Conservation (phyloP, 2,113 vertebrate genomes). For the Zosterops hypoxanthus region DNA sequence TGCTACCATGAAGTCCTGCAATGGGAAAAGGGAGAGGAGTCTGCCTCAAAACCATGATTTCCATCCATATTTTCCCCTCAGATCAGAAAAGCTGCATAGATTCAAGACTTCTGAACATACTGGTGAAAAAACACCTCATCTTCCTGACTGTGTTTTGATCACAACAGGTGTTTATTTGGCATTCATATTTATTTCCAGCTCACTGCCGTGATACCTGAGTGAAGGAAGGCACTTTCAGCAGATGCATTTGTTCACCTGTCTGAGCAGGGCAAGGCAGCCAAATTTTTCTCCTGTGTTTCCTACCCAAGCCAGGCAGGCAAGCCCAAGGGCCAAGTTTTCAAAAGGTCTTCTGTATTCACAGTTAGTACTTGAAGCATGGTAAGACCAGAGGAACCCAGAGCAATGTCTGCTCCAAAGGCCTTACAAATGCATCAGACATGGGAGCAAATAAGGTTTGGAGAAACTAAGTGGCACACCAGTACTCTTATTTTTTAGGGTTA, state of each 20-base stretch:
- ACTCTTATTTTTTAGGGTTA: not conserved
- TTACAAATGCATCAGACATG: not conserved
- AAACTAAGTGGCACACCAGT: not conserved
- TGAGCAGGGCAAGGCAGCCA: not conserved
- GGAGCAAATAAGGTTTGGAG: not conserved
- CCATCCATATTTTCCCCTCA: not conserved
- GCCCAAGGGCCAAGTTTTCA: not conserved
- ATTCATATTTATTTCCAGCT: not conserved
- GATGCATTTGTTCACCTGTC: not conserved
- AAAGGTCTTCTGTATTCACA: not conserved
- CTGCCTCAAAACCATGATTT: not conserved
- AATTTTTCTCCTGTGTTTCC: not conserved
- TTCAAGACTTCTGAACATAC: not conserved
- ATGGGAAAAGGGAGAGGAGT: not conserved
- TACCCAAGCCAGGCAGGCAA: not conserved
- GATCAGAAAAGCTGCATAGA: not conserved
- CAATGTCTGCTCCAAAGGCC: not conserved
- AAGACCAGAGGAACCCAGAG: not conserved
- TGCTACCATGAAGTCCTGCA: not conserved
- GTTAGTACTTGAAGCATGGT: not conserved
- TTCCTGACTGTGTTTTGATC: not conserved
- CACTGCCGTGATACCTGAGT: not conserved
- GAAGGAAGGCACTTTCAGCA: not conserved
- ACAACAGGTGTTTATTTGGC: not conserved
- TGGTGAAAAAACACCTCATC: not conserved